These are phyloP conservation scores for Mus spretus DNA, from an alignment of 2,797 vertebrate genomes.

Conservation along the genomic window DNA sequence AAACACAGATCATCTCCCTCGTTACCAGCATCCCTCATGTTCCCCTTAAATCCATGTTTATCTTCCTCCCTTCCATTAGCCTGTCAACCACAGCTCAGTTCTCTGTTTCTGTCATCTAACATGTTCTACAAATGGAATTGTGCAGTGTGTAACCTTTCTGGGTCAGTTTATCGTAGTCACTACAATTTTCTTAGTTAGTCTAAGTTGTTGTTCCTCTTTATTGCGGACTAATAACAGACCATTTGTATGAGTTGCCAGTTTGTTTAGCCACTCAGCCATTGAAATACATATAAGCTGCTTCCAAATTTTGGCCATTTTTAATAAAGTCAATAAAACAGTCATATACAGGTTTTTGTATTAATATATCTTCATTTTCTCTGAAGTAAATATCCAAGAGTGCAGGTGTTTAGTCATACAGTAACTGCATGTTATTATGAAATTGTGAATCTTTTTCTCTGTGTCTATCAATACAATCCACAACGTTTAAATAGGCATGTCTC, in stretches of 20 bases:
- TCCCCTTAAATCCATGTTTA: neutral
- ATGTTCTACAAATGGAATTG: neutral
- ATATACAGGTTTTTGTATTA: neutral
- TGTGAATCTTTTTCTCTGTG: neutral
- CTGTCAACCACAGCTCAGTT: neutral
- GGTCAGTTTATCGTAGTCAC: neutral
- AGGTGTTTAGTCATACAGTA: neutral
- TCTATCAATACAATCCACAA: neutral
- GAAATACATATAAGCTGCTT: neutral
- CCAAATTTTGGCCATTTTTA: neutral
- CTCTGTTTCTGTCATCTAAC: neutral
- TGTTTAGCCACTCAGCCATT: neutral
- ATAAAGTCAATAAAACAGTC: neutral
- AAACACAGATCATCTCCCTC: neutral
- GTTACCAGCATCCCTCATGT: neutral
- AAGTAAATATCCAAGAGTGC: neutral
- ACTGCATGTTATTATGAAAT: neutral
- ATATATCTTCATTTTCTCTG: neutral
- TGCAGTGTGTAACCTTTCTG: neutral
- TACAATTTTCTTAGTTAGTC: neutral
- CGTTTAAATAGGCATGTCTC: neutral
- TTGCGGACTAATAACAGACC: neutral
- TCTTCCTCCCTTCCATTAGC: neutral
- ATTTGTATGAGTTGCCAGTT: neutral
- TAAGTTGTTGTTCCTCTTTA: neutral